These are phyloP conservation scores for Rhamnusium bicolor DNA, from an alignment of 2,888 invertebrate genomes.

Conservation along the genomic window DNA sequence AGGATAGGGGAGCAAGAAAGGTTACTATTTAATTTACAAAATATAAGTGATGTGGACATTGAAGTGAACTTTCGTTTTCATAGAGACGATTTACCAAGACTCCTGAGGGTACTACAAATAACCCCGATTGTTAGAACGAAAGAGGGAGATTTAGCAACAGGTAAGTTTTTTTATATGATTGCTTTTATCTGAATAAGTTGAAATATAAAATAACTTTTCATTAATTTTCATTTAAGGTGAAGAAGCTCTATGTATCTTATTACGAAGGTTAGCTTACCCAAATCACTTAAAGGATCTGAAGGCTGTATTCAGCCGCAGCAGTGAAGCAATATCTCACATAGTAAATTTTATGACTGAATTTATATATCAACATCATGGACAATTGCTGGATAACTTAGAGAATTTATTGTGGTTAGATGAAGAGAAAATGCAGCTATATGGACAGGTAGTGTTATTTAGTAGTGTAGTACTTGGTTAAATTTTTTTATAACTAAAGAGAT, in stretches of 20 bases:
- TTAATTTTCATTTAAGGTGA: neutral
- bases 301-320: neutral
- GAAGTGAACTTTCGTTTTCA: neutral
- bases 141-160: neutral
- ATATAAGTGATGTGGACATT: neutral
- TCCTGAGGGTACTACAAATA: neutral
- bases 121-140: neutral
- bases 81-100: neutral
- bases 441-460: too few species aligned
- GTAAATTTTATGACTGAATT: neutral
- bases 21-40: neutral
- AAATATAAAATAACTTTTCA: neutral
- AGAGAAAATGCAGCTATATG: neutral
- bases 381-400: neutral
- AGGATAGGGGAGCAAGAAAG: neutral
- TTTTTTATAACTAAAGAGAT: too few species aligned
- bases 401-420: neutral
- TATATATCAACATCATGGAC: neutral
- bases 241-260: neutral
- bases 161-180: neutral
- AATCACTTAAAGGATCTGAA: neutral
- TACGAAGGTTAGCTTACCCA: neutral
- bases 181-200: neutral
- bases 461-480: too few species aligned
- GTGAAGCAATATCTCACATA: neutral